Conservation (phyloP, 2,113 vertebrate genomes). For the Drymodes brunneopygia region DNA sequence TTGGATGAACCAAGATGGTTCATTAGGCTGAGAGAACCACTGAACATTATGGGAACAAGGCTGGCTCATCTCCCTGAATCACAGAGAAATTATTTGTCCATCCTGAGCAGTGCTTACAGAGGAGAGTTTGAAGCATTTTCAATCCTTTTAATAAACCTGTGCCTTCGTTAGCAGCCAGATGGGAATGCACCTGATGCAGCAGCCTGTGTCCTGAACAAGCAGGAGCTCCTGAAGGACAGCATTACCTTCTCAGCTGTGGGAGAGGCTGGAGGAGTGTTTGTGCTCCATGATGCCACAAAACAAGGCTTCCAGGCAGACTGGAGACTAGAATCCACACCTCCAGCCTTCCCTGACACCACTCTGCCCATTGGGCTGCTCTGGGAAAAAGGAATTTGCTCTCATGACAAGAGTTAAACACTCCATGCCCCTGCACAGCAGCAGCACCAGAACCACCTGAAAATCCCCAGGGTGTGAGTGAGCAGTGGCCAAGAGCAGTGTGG, state of each 20-base stretch:
- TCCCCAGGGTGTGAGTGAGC: not conserved
- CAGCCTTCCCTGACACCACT: not conserved
- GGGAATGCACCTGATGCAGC: not conserved
- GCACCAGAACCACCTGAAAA: not conserved
- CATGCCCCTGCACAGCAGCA: not conserved
- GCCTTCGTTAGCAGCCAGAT: not conserved
- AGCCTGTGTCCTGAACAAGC: not conserved
- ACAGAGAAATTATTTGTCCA: not conserved
- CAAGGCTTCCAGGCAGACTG: not conserved
- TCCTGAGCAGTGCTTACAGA: not conserved
- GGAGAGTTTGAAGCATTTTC: not conserved
- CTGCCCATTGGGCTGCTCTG: not conserved
- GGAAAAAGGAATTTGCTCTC: not conserved
- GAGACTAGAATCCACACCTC: not conserved
- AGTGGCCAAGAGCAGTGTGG: not conserved
- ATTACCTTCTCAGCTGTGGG: not conserved
- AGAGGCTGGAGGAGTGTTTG: not conserved
- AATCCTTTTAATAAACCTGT: not conserved
- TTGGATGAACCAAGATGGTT: rapidly evolving
- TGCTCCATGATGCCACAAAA: not conserved
- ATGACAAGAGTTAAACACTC: not conserved
- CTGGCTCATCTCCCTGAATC: not conserved
- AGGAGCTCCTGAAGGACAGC: not conserved
- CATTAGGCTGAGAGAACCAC: not conserved
- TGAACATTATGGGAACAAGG: not conserved